Conservation (phyloP, 2,888 invertebrate species). For the Petrophora chlorosata region DNA sequence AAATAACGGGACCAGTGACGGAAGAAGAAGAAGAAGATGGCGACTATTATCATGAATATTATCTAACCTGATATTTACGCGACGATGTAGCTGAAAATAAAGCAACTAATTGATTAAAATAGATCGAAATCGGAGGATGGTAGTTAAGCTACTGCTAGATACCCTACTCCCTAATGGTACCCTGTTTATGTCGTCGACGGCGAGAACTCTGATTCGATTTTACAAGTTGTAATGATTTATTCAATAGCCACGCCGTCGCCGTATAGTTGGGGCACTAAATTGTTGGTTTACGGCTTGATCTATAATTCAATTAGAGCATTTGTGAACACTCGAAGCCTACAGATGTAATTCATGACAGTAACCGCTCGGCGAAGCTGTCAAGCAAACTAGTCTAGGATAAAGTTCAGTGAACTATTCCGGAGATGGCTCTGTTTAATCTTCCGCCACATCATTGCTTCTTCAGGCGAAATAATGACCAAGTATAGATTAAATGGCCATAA, state of each 20-base stretch:
- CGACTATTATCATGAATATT: neutral
- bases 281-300: slow-evolving; percentile 12
- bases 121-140: neutral
- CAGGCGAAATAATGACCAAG: too few relatives aligned
- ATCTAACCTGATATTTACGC: neutral
- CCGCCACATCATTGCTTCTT: too few relatives aligned
- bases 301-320: slow-evolving; percentile 12
- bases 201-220: slow-evolving; percentile 31
- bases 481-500: too few relatives aligned
- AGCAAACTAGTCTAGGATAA: too few relatives aligned
- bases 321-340: too few relatives aligned
- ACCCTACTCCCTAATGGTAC: too few relatives aligned
- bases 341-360: too few relatives aligned
- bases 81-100: neutral
- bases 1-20: too few relatives aligned
- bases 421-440: too few relatives aligned
- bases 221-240: slow-evolving; percentile 35
- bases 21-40: too few relatives aligned
- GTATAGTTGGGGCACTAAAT: slow-evolving; percentile 10
- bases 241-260: slow-evolving; percentile 16
- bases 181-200: neutral
- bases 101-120: neutral
- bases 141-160: neutral
- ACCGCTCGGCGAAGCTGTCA: too few relatives aligned
- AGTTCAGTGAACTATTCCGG: too few relatives aligned